A percentile compares a stretch with the other conserved stretches of the same genome.
phyloP scores from a whole-genome alignment of 2,113 vertebrate genomes.

The Sorex fumeus region DNA sequence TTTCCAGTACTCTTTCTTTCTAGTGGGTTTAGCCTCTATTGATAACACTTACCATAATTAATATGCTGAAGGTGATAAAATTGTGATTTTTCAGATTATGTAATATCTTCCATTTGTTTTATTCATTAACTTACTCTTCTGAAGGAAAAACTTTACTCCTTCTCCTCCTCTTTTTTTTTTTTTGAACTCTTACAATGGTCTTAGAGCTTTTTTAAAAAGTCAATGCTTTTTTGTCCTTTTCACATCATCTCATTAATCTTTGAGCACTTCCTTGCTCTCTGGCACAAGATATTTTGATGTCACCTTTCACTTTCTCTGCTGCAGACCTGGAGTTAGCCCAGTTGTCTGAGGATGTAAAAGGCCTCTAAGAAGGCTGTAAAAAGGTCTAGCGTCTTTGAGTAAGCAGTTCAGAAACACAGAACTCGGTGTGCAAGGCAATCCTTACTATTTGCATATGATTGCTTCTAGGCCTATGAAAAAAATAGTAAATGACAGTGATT shows the following conservation, averaged over 20 bases:
- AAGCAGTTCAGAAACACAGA: slow-evolving; percentile 14
- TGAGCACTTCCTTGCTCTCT: neutral
- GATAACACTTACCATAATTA: neutral
- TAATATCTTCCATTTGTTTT: neutral
- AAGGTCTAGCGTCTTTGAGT: neutral
- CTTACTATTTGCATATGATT: neutral
- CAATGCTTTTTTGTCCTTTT: neutral
- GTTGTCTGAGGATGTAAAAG: no score
- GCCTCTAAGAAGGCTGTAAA: neutral
- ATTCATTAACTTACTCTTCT: neutral
- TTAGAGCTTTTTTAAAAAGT: neutral
- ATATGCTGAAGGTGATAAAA: neutral
- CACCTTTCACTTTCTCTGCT: neutral
- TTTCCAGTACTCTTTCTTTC: neutral
- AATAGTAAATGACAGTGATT: neutral
- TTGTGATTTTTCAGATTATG: neutral
- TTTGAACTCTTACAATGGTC: neutral
- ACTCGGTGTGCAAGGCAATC: neutral
- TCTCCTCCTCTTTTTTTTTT: neutral
- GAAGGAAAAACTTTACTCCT: neutral
- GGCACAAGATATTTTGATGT: neutral
- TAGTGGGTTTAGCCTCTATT: neutral
- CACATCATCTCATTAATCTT: neutral
- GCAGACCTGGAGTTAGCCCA: neutral
- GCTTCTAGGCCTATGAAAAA: neutral